Base-by-base conservation (phyloP, 2,797 vertebrate genomes). In the Circus cinereus region DNA sequence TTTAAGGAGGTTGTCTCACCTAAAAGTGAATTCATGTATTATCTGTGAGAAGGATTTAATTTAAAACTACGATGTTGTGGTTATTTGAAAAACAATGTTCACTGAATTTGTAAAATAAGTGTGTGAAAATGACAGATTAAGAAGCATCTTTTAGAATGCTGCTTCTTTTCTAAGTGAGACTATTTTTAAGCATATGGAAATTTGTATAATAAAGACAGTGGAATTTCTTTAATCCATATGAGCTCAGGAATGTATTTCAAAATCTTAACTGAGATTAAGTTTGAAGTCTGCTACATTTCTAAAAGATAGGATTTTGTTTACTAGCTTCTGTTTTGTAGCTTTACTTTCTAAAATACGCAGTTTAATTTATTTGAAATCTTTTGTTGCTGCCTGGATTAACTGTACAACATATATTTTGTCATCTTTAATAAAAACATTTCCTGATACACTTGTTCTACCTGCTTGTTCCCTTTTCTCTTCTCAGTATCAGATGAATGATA, bases 381-480 rank as follows among this genome's bases (percentile, higher is more conserved):
- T 96, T 92, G 64, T 77, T 91, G 88, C 90, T 92, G 76, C 88
- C 36, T 51, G 47, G 43, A 92, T 94, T 94, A 90, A 85, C 70
- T 85, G 18, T 68, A 83, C 82, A 80, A 86, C 15, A 5, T 96
- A 30, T 47, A 48, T 95, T 97, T 94, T 97, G 92, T 95, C 92
- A 89, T 94, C 80, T 97, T 91, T 96, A 98, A 97, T 98, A 97
- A 98, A 98, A 79, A 38, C 65, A 84, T 96, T 97, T 96, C 95
- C 92, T 94, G 89, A 92, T 95, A 53, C 0, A 34, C 48, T 84
- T 88, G 68, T 96, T 91, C 80, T 92, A 88, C 96, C 89, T 96
- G 90, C 85, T 91, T 68, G 56, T 94, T 92, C 90, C 86, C 74
- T 96, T 89, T 95, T 82, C 34, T 74, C 18, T 63, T 78, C 53